These are phyloP conservation scores for Cichlasoma orientale DNA, from an alignment of 2,797 vertebrate genomes.

Conservation along the genomic window DNA sequence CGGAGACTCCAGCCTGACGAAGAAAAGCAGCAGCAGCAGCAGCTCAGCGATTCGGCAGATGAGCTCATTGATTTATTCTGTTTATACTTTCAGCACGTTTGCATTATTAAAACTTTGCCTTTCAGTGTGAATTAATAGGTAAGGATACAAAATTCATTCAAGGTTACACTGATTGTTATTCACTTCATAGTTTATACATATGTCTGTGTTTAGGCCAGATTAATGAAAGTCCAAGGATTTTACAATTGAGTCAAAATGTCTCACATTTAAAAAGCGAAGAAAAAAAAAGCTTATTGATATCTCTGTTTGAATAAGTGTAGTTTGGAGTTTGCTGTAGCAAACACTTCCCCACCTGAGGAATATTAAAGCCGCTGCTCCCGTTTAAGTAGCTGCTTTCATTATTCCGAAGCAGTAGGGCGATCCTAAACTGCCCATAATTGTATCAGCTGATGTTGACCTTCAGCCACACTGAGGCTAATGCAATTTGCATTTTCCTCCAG, in stretches of 20 bases:
- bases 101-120: conserved; percentile 20
- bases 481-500: conserved; percentile 62
- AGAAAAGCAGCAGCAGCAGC: neutral
- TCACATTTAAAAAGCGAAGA: neutral
- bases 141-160: neutral
- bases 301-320: conserved; percentile 6
- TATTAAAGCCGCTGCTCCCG: conserved; percentile 24
- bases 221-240: conserved; percentile 21
- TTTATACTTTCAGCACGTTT: conserved; percentile 17
- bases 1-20: conserved; percentile 88
- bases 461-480: conserved; percentile 57
- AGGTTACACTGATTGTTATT: conserved; percentile 29
- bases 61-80: conserved; percentile 11
- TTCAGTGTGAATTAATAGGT: conserved; percentile 7
- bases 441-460: conserved; percentile 68
- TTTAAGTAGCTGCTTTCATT: conserved; percentile 34
- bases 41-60: neutral
- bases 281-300: neutral
- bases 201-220: conserved; percentile 26
- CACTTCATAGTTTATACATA: conserved; percentile 19
- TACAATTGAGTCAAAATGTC: neutral
- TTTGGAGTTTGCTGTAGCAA: neutral
- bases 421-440: conserved; percentile 47
- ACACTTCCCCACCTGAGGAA: conserved; percentile 26
- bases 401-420: conserved; percentile 29